A percentile compares a stretch with the other conserved stretches of the same genome.
These are phyloP conservation scores for Drosophila lini DNA, from an alignment of 1,140 invertebrate species.

Conservation along the genomic window DNA sequence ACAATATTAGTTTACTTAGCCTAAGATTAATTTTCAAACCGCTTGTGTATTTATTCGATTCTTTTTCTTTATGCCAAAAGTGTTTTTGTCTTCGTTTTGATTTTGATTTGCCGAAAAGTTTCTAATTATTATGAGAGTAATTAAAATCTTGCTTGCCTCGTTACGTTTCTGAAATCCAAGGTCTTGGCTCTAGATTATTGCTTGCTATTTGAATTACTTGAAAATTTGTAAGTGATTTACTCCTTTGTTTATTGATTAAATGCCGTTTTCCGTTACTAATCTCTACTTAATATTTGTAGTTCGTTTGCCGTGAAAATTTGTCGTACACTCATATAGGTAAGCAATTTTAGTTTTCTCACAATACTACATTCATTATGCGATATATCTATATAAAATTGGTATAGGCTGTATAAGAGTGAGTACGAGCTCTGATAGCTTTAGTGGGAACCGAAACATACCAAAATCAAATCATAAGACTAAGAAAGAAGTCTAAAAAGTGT, in stretches of 20 bases:
- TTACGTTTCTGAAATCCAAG: slow-evolving; percentile 62
- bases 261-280: slow-evolving; percentile 65
- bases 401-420: slow-evolving; percentile 58
- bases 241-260: slow-evolving; percentile 61
- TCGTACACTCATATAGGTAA: slow-evolving; percentile 67
- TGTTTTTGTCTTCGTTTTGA: slow-evolving; percentile 65
- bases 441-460: slow-evolving; percentile 14
- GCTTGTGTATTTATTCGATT: slow-evolving; percentile 37
- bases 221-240: slow-evolving; percentile 70
- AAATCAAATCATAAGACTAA: slow-evolving; percentile 22
- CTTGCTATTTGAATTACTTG: slow-evolving; percentile 73
- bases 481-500: slow-evolving; percentile 3
- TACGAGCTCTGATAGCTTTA: slow-evolving; percentile 30
- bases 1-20: slow-evolving; percentile 51
- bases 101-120: slow-evolving; percentile 80
- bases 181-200: slow-evolving; percentile 44
- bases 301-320: slow-evolving; percentile 76
- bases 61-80: slow-evolving; percentile 54
- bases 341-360: slow-evolving; percentile 57
- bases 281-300: slow-evolving; percentile 80
- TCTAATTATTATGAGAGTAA: slow-evolving; percentile 35
- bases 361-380: slow-evolving; percentile 76
- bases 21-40: slow-evolving; percentile 49
- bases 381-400: slow-evolving; percentile 74
- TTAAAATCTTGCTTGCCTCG: slow-evolving; percentile 42